phyloP scores from a whole-genome alignment of 2,888 invertebrate species.

The Mimumesa dahlbomi region DNA sequence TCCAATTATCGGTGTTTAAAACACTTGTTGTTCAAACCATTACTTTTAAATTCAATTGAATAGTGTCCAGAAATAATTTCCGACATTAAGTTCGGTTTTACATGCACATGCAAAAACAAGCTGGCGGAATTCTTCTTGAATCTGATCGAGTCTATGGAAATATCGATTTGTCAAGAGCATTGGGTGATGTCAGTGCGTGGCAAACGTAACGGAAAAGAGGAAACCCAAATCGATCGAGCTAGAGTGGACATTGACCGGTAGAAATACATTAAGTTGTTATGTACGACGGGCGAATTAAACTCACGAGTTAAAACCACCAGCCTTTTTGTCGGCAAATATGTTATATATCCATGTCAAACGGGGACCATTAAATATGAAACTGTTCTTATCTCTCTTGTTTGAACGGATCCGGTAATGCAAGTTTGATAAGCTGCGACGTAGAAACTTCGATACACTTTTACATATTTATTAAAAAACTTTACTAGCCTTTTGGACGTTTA shows the following conservation, averaged over 20 bases:
- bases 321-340: neutral
- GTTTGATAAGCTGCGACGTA: slow-evolving; percentile 1
- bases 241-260: slow-evolving; percentile 60
- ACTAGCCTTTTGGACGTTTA: too few relatives aligned
- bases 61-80: too few relatives aligned
- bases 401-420: neutral
- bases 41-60: too few relatives aligned
- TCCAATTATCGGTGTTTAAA: too few relatives aligned
- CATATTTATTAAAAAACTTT: too few relatives aligned
- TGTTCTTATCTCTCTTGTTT: slow-evolving; percentile 1
- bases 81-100: too few relatives aligned
- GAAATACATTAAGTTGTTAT: slow-evolving; percentile 46
- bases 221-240: slow-evolving; percentile 54
- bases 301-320: slow-evolving; percentile 15
- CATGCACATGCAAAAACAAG: neutral
- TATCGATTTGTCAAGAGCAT: slow-evolving; percentile 29
- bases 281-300: slow-evolving; percentile 14
- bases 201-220: slow-evolving; percentile 30
- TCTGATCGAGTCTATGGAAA: slow-evolving; percentile 10
- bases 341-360: slow-evolving; percentile 2
- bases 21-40: too few relatives aligned
- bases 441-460: too few relatives aligned
- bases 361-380: slow-evolving; percentile 16
- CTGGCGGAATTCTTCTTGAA: slow-evolving; percentile 13
- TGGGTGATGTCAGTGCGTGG: slow-evolving; percentile 19